phyloP scores from a whole-genome alignment of 1,140 invertebrate species.

The Macrotrachela quadricornifera region DNA sequence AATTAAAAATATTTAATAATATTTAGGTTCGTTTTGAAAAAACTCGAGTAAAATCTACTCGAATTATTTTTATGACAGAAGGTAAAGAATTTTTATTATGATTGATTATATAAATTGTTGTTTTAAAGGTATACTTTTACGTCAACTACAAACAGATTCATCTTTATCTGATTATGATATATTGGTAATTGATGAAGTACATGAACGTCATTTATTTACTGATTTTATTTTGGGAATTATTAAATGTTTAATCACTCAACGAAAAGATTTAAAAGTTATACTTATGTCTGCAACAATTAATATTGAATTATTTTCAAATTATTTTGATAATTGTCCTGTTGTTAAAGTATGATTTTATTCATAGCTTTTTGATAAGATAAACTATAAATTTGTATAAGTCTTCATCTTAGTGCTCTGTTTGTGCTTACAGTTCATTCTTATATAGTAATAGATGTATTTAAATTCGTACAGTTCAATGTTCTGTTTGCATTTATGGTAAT shows the following conservation, averaged over 20 bases:
- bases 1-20: too few relatives aligned
- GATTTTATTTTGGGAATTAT: constrained; percentile 80
- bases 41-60: constrained; percentile 61
- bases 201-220: constrained; percentile 79
- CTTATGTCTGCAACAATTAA: constrained; percentile 98
- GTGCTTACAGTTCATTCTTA: too few relatives aligned
- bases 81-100: constrained; percentile 78
- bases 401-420: constrained; percentile 16
- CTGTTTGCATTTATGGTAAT: too few relatives aligned
- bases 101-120: too few relatives aligned
- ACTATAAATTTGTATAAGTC: background rate
- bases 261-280: constrained; percentile 63
- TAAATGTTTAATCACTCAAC: constrained; percentile 60
- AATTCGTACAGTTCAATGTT: too few relatives aligned
- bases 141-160: constrained; percentile 40
- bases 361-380: too few relatives aligned
- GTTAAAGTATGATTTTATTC: constrained; percentile 51
- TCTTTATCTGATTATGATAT: constrained; percentile 29
- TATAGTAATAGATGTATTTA: too few relatives aligned
- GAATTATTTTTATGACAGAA: constrained; percentile 84
- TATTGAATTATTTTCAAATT: constrained; percentile 66
- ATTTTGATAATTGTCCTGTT: constrained; percentile 62
- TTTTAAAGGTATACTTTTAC: constrained; percentile 55
- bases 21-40: constrained; percentile 64
- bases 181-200: constrained; percentile 33